These are phyloP conservation scores for Mormyrops attenuatus DNA, from an alignment of 2,797 vertebrate genomes.

Conservation along the genomic window DNA sequence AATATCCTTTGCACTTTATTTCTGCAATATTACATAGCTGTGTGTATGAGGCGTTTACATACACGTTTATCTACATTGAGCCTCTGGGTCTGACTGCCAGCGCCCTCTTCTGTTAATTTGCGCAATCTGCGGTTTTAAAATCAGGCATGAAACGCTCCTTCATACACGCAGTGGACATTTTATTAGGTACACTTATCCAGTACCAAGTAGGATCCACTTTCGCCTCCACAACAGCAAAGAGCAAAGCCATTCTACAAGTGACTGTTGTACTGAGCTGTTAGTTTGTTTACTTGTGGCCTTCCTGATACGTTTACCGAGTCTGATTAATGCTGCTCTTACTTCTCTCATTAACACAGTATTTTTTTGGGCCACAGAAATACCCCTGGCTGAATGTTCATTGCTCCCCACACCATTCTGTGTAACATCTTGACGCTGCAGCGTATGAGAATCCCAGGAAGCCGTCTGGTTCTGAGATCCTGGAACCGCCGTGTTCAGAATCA, in stretches of 20 bases:
- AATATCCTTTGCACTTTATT: background rate
- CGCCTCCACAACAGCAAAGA: background rate
- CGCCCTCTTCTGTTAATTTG: slow-evolving; percentile 62
- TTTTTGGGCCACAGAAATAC: background rate
- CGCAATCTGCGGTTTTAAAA: background rate
- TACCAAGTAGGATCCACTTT: background rate
- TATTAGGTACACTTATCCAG: background rate
- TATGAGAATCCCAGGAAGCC: background rate
- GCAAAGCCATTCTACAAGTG: background rate
- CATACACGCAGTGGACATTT: background rate
- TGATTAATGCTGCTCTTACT: background rate
- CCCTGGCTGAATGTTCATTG: background rate
- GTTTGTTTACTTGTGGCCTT: background rate
- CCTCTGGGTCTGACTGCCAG: slow-evolving; percentile 42
- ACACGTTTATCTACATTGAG: background rate
- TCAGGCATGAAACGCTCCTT: background rate
- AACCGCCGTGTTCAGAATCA: background rate
- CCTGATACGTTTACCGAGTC: background rate
- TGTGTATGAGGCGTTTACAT: background rate
- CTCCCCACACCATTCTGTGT: background rate
- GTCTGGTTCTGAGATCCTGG: background rate
- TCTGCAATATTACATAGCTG: background rate
- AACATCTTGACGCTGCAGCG: background rate
- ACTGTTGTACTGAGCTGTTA: background rate
- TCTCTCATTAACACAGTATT: background rate